Evolutionary conservation across 2,888 invertebrate genomes (phyloP).

Genomic region (Auanema sp.): DNA sequence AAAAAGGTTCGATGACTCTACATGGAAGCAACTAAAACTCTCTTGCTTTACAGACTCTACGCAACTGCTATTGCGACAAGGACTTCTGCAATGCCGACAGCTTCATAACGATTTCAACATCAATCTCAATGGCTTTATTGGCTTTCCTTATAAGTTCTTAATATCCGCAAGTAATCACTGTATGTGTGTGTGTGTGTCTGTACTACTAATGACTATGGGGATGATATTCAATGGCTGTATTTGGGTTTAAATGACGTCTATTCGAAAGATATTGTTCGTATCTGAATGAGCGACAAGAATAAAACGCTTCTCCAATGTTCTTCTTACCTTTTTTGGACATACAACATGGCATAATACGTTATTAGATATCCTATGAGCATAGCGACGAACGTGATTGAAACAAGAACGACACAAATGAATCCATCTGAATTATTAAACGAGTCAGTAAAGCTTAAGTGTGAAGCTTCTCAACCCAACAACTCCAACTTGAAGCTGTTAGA

Average conservation of each 20-base stretch:
- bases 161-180: no score
- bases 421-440: conserved; percentile 20
- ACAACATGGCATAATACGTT: conserved; percentile 27
- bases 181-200: background rate
- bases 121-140: background rate
- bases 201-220: background rate
- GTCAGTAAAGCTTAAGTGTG: background rate
- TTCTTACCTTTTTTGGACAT: conserved; percentile 26
- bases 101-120: background rate
- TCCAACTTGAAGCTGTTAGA: no score
- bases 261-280: conserved; percentile 4
- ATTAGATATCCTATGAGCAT: conserved; percentile 31
- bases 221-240: background rate
- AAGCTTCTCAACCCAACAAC: no score
- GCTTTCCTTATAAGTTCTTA: background rate
- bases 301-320: background rate
- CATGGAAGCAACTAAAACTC: background rate
- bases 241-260: background rate
- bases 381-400: conserved; percentile 29
- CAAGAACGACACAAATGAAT: conserved; percentile 27
- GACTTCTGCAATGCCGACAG: background rate
- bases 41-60: background rate
- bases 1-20: background rate
- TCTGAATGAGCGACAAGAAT: background rate
- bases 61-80: background rate